Base-by-base conservation (phyloP, 2,113 vertebrate genomes). In the Menidia beryllina region DNA sequence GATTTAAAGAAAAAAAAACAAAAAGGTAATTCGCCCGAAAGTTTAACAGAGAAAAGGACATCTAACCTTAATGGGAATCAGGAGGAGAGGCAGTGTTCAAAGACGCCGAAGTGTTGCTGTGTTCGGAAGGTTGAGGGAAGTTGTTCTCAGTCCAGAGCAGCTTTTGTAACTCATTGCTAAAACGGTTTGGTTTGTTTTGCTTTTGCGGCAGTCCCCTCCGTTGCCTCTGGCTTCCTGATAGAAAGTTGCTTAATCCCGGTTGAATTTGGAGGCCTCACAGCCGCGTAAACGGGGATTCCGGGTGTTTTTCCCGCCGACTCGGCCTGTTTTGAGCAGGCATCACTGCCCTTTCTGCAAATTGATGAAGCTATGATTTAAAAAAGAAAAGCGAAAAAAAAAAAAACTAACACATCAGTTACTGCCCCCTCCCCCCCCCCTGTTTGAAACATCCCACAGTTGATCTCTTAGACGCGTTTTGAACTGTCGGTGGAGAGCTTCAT, bases 311-410 rank as follows among this genome's bases (percentile, higher is more conserved):
- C 30, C 30, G 30, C 7, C 10, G 30, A 34, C 30, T 34, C 30
- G 30, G 30, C 30, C 30, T 34, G 30, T 34, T 34, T 34, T 34
- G 10, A 34, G 49, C 61, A 41, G 36, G 47, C 64, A 65, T 30
- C 72, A 68, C 63, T 75, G 54, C 69, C 70, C 66, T 43, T 9
- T 78, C 43, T 51, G 64, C 50, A 34, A 62, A 71, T 60, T 53
- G 54, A 39, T 54, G 2, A 48, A 63, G 34, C 5, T 5, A 30
- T 55, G 49, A 34, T 45, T 48, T 39, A 60, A 47, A 50, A 15
- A 21, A 61, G 21, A 34, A 24, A 34, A 2, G 10, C 4, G 30
- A 30, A 30, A 8, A 34, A 34, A 34, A 34, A 34, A 34, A 34
- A 34, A 34, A 34, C 2, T 5, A 45, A 76, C 67, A 34, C 30